Base-by-base conservation (phyloP, 2,113 vertebrate species). In the Dendropsophus ebraccatus region DNA sequence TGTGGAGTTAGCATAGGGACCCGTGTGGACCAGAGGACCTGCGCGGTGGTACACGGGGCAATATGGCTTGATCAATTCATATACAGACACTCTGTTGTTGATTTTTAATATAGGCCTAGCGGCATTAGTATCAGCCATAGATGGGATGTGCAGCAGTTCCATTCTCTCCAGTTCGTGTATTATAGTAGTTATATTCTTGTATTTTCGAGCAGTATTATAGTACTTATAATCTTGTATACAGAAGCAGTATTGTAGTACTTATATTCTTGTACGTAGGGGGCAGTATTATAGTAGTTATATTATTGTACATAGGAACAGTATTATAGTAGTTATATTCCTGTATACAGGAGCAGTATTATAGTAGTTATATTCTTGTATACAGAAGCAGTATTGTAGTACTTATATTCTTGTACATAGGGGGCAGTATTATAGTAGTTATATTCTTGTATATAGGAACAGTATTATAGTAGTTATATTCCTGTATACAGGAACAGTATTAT, bases 331-430 rank as follows among this genome's bases (percentile, higher is more conserved):
- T 56, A 23, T 56, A 56, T 56, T 56, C 50, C 2, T 60, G 23
- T 49, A 49, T 13, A 49, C 12, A 49, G 47, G 47, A 49, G 65
- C 16, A 67, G 65, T 67, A 67, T 67, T 67, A 67, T 67, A 67
- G 65, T 67, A 67, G 65, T 67, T 67, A 32, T 67, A 67, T 67
- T 67, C 65, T 67, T 67, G 62, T 67, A 32, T 16, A 67, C 32
- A 32, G 23, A n/a, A 25, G 58, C n/a, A 60, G 58, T 60, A 60
- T 60, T 60, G 25, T 60, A 60, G 58, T 60, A 60, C 23, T 60
- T 60, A 60, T 60, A 60, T 60, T 60, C 60, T 65, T 65, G 60
- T 65, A 65, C n/a, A 65, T 65, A 65, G 25, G 54, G 16, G 1
- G 21, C 54, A 56, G 50, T 56, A 56, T 56, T 56, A 56, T 52